These are phyloP conservation scores for Benthochromis sp. DNA, from an alignment of 2,113 vertebrate genomes.

Conservation along the genomic window DNA sequence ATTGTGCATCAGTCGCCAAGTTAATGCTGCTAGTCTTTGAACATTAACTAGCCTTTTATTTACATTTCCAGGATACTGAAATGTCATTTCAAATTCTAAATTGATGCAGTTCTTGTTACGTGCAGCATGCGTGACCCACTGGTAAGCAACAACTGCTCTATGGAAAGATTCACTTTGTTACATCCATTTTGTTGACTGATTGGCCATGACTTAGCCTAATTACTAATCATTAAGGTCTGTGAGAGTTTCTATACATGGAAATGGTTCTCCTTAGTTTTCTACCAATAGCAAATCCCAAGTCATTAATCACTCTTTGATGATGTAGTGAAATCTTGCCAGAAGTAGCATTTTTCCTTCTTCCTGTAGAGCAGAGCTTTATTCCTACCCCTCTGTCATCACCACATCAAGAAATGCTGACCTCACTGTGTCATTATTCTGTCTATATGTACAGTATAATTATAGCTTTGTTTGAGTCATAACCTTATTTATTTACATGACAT, in stretches of 20 bases:
- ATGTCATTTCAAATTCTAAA: background rate
- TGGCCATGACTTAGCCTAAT: background rate
- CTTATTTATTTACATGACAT: background rate
- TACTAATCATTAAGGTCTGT: background rate
- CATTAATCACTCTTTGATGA: constrained; percentile 37
- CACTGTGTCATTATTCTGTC: background rate
- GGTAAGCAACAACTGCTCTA: background rate
- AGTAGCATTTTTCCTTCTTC: constrained; percentile 33
- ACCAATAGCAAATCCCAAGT: background rate
- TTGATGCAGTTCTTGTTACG: accelerated
- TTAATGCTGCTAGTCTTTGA: background rate
- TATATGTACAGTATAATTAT: background rate
- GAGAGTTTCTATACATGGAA: background rate
- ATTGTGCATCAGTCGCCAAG: background rate
- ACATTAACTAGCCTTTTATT: background rate
- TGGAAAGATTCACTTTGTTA: background rate
- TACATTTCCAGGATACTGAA: background rate
- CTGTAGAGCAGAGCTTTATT: background rate
- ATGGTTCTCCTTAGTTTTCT: background rate
- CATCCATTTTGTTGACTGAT: constrained; percentile 1
- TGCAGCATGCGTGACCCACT: background rate
- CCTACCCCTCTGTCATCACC: background rate
- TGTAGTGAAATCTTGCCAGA: background rate
- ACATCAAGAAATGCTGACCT: background rate
- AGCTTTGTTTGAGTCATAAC: background rate